Evolutionary conservation across 2,113 vertebrate species (phyloP), one percentile per base, ranked within the genome.

Genomic region (Callipepla squamata): DNA sequence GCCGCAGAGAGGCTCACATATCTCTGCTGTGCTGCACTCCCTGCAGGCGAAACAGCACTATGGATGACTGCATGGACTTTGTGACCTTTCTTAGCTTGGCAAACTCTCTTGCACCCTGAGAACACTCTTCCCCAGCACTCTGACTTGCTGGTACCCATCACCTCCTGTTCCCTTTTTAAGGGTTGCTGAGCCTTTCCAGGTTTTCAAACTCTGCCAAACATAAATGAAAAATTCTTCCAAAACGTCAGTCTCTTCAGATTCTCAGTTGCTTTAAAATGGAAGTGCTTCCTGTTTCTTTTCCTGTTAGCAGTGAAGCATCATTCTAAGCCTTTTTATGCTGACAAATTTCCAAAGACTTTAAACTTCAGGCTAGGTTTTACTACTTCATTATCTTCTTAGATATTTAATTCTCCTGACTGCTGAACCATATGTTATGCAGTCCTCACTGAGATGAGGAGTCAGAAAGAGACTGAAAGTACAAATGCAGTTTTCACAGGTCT

Each of bases 241-340:
- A 58, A 26, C 80, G 76, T 82, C n/a, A 16, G 21, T 42, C 34
- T 70, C 23, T 69, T 90, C 32, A 6, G 45, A 42, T 34, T 69
- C 45, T 69, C 2, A 1, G 32, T 32, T 63, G 5, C 80, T 85
- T 86, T 72, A 83, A 90, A 96, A 63, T 1, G 67, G 62, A 85
- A 55, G 17, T 59, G 8, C 55, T 59, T 74, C 92, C 72, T 30
- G 9, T 63, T 88, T 70, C 34, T 78, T 94, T 88, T 75, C 51
- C 30, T 28, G 3, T 83, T 95, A 75, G 40, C 47, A 59, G 6
- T 9, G 30, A 75, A 86, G 4, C 70, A 75, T 28, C 32, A 6
- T 83, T 93, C 59, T 83, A 90, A 90, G 78, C 32, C 32, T 88
- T 93, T 96, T 96, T 53, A 32, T 83, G 38, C n/a, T 79, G 19